Percentiles rank a stretch among this genome's conserved stretches.
phyloP scores from a whole-genome alignment of 2,797 vertebrate species.

The Alfaro cultratus region DNA sequence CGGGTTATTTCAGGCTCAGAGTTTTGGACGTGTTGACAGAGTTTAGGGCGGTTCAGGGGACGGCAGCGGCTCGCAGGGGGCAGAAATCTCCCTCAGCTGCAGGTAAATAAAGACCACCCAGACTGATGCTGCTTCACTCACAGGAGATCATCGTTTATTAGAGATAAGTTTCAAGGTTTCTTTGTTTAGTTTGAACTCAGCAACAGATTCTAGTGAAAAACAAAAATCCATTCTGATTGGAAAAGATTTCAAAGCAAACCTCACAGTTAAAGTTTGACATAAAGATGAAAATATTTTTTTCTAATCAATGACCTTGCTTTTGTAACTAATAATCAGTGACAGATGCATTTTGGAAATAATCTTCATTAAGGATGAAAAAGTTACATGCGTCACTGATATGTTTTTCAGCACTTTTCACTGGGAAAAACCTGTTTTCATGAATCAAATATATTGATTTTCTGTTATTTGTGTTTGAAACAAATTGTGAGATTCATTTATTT shows the following conservation, averaged over 20 bases:
- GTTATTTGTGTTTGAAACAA: background rate
- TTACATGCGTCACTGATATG: background rate
- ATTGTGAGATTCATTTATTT: background rate
- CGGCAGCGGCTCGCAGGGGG: slow-evolving; percentile 50
- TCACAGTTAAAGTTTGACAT: background rate
- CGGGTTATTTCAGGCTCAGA: slow-evolving; percentile 19
- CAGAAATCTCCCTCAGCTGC: slow-evolving; percentile 60
- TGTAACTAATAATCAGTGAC: too few species aligned
- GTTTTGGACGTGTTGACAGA: slow-evolving; percentile 60
- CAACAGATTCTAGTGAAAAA: background rate
- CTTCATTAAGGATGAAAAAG: background rate
- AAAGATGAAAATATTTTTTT: background rate
- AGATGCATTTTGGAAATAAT: too few species aligned
- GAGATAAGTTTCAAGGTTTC: background rate
- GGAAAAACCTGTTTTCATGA: too few species aligned
- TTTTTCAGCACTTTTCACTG: too few species aligned
- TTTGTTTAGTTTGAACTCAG: background rate
- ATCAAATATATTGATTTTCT: background rate
- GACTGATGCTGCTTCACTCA: slow-evolving; percentile 16
- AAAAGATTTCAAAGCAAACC: background rate
- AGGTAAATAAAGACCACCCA: slow-evolving; percentile 72
- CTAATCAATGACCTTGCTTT: too few species aligned
- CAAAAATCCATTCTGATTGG: background rate
- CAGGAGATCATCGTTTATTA: background rate
- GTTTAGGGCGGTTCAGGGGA: slow-evolving; percentile 39